Conservation (phyloP, 2,797 vertebrate species). For the Aldrovandia affinis region DNA sequence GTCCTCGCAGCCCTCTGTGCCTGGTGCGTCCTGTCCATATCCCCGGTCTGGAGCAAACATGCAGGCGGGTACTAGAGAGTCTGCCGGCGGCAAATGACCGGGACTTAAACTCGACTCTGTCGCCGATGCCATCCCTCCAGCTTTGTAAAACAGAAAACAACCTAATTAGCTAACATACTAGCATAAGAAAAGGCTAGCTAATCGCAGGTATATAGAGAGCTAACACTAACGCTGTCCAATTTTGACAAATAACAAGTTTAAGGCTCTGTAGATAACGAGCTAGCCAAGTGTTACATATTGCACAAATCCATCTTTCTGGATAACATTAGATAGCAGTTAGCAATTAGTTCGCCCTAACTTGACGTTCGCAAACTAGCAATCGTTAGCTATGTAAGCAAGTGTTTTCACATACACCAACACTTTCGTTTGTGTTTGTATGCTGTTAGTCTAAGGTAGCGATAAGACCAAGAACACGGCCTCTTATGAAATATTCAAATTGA, state of each 20-base stretch:
- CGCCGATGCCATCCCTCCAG: constrained; percentile 76
- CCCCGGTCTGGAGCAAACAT: constrained; percentile 90
- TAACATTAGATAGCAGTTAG: background rate
- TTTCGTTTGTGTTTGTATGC: constrained; percentile 11
- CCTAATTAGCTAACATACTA: background rate
- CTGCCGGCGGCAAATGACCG: constrained; percentile 53
- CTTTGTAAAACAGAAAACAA: background rate
- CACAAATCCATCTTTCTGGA: background rate
- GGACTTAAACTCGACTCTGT: constrained; percentile 75
- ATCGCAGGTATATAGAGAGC: background rate
- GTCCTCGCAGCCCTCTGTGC: constrained; percentile 58
- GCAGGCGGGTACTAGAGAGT: constrained; percentile 83
- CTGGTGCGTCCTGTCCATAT: constrained; percentile 63
- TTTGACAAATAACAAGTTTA: background rate
- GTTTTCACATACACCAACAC: background rate
- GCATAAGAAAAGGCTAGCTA: constrained; percentile 1
- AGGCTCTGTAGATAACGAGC: background rate
- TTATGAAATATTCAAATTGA: constrained; percentile 14
- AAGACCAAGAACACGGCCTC: background rate
- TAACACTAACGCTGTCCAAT: background rate
- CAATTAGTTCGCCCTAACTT: background rate
- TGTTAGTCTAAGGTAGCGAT: background rate
- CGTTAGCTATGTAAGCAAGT: background rate
- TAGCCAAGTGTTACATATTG: background rate
- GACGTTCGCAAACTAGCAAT: background rate